These are phyloP conservation scores for Alentia gelatinosa DNA, from an alignment of 2,888 invertebrate genomes.

Conservation along the genomic window DNA sequence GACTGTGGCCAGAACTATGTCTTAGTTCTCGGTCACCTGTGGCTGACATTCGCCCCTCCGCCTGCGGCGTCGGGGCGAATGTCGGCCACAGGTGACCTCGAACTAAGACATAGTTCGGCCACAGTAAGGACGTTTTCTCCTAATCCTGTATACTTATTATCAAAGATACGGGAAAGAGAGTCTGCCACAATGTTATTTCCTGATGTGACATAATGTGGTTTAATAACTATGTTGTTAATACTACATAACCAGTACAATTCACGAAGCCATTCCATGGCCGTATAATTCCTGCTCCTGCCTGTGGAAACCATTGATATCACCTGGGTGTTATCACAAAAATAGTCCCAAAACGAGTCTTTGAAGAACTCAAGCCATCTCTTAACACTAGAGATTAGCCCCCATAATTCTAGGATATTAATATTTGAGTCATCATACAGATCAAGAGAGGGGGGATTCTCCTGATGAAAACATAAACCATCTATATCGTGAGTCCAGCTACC, in stretches of 20 bases:
- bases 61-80: too few species aligned
- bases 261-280: not conserved
- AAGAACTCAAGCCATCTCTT: not conserved
- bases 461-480: not conserved
- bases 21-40: too few species aligned
- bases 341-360: not conserved
- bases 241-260: not conserved
- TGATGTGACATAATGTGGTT: not conserved
- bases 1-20: too few species aligned
- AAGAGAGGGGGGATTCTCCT: too few species aligned
- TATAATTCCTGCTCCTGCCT: not conserved
- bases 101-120: too few species aligned
- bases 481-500: not conserved
- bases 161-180: not conserved
- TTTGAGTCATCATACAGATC: too few species aligned
- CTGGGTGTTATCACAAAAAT: not conserved
- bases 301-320: not conserved
- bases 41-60: too few species aligned
- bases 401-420: not conserved
- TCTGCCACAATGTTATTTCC: not conserved
- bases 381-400: not conserved
- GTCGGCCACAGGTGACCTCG: too few species aligned
- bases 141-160: too few species aligned
- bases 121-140: too few species aligned
- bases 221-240: not conserved